Percentiles rank a stretch among this genome's conserved stretches.
These are phyloP conservation scores for Eumacrocentrus americanus DNA, from an alignment of 2,888 invertebrate species.

Conservation along the genomic window DNA sequence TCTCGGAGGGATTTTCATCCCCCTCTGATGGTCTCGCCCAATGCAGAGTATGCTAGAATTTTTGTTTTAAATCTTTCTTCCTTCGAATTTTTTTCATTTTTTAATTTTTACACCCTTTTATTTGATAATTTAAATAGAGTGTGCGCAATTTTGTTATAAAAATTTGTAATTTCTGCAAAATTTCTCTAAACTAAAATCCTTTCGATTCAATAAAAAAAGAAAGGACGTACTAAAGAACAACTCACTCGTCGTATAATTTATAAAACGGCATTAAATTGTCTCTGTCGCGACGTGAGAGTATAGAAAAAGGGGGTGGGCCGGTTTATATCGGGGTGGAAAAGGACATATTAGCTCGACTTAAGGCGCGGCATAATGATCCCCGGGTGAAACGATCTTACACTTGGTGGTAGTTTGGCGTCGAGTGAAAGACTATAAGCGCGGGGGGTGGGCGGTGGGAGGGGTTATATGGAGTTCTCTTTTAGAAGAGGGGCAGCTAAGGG, in stretches of 20 bases:
- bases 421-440: conserved; percentile 17
- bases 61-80: too few species aligned
- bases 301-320: conserved; percentile 34
- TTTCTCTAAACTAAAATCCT: background rate
- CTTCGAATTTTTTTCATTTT: too few species aligned
- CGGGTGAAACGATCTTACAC: conserved; percentile 52
- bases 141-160: background rate
- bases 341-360: conserved; percentile 62
- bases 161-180: background rate
- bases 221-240: background rate
- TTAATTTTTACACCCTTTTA: too few species aligned
- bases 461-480: conserved; percentile 33
- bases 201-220: background rate
- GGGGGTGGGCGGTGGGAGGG: conserved; percentile 17
- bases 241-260: conserved; percentile 52
- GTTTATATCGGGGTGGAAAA: conserved; percentile 33
- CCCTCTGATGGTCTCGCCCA: too few species aligned
- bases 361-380: conserved; percentile 59
- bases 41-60: too few species aligned
- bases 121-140: background rate
- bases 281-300: conserved; percentile 43
- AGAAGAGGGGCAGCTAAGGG: conserved; percentile 36
- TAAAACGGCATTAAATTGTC: conserved; percentile 60
- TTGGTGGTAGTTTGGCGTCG: conserved; percentile 31
- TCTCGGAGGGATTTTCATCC: conserved; percentile 25